phyloP scores from a whole-genome alignment of 2,888 invertebrate species.

The Gastracanthus pulcherrimus region DNA sequence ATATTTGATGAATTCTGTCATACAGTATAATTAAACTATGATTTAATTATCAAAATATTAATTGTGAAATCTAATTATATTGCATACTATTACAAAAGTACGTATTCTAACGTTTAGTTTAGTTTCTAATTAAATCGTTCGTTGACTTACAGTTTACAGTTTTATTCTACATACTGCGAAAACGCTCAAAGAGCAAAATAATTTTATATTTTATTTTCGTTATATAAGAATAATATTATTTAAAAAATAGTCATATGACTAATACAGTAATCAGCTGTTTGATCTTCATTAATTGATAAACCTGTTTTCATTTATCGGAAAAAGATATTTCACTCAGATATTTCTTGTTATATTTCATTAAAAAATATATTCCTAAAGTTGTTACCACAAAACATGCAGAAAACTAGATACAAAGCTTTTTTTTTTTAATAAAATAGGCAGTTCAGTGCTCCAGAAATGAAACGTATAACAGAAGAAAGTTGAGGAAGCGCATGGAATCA shows the following conservation, averaged over 20 bases:
- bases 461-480: not conserved
- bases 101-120: too few species aligned
- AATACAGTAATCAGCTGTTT: not conserved
- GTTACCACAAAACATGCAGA: not conserved
- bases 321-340: not conserved
- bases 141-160: too few species aligned
- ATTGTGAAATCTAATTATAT: too few species aligned
- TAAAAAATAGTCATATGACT: not conserved
- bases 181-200: too few species aligned
- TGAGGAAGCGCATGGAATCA: constrained; percentile 12
- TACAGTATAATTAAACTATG: too few species aligned
- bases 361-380: not conserved
- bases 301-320: not conserved
- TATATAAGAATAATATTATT: not conserved
- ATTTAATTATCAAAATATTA: too few species aligned
- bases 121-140: too few species aligned
- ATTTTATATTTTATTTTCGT: too few species aligned
- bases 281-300: not conserved
- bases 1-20: too few species aligned
- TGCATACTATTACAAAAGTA: too few species aligned
- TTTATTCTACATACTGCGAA: too few species aligned
- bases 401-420: not conserved
- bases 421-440: not conserved
- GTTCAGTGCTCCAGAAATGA: not conserved
- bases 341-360: not conserved